phyloP scores from a whole-genome alignment of 2,113 vertebrate genomes.

The Eudorcas thomsonii region DNA sequence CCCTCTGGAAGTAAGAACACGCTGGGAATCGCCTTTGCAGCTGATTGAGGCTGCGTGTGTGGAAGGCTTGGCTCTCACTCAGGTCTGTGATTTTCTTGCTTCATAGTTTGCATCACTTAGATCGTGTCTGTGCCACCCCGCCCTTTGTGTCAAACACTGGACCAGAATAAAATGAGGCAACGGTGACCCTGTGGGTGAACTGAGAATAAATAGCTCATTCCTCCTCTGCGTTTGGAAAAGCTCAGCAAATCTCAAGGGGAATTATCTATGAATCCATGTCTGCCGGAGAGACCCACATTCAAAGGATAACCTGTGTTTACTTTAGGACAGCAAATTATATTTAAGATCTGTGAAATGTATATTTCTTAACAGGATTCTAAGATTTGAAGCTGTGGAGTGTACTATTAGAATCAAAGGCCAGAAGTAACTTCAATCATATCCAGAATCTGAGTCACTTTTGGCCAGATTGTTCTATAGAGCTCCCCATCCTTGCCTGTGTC shows the following conservation, averaged over 20 bases:
- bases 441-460: not conserved
- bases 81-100: not conserved
- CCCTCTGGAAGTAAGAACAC: not conserved
- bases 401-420: not conserved
- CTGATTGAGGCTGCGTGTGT: not conserved
- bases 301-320: not conserved
- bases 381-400: not conserved
- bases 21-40: not conserved
- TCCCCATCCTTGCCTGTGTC: not conserved
- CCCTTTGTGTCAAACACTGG: conserved; percentile 16
- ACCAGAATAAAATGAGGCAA: not conserved
- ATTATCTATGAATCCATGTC: not conserved
- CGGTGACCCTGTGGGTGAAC: not conserved
- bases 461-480: not conserved
- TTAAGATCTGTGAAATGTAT: not conserved
- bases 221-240: not conserved
- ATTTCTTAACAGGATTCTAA: not conserved
- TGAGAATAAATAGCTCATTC: not conserved
- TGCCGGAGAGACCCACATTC: not conserved
- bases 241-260: not conserved
- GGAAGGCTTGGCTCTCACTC: not conserved
- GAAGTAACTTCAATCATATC: not conserved
- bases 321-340: conserved; percentile 13
- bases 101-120: conserved; percentile 23
- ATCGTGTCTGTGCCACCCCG: not conserved